phyloP scores from a whole-genome alignment of 2,113 vertebrate species.

The Heterotis niloticus region DNA sequence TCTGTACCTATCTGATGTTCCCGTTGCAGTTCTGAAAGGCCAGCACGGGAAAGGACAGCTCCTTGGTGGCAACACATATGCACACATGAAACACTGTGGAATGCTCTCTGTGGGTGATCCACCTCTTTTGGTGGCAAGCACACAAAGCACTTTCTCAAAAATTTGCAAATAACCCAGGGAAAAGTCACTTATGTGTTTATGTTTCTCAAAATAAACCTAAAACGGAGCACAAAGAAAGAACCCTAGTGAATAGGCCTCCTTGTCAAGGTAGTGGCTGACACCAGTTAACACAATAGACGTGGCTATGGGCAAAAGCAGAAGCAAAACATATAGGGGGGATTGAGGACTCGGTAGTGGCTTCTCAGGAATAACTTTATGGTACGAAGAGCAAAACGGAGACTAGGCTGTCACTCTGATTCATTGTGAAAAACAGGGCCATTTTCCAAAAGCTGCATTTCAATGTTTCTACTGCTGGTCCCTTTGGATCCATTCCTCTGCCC shows the following conservation, averaged over 20 bases:
- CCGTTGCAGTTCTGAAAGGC: slow-evolving; percentile 19
- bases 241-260: too few relatives aligned
- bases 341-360: background rate
- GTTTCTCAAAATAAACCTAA: background rate
- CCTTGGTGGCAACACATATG: slow-evolving; percentile 18
- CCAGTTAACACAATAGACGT: background rate
- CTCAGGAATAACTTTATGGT: background rate
- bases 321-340: background rate
- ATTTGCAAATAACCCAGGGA: background rate
- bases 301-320: background rate
- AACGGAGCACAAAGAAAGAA: background rate
- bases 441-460: background rate
- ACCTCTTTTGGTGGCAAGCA: background rate
- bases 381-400: background rate
- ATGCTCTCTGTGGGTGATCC: too few relatives aligned
- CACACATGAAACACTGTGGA: background rate
- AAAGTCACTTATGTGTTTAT: too few relatives aligned
- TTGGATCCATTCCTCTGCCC: background rate
- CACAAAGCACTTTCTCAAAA: background rate
- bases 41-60: slow-evolving; percentile 3
- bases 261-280: too few relatives aligned
- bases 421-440: background rate
- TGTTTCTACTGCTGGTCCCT: background rate
- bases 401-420: background rate
- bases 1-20: background rate